Base-by-base conservation (phyloP, 1,140 invertebrate species). In the Tetraneura akinire region DNA sequence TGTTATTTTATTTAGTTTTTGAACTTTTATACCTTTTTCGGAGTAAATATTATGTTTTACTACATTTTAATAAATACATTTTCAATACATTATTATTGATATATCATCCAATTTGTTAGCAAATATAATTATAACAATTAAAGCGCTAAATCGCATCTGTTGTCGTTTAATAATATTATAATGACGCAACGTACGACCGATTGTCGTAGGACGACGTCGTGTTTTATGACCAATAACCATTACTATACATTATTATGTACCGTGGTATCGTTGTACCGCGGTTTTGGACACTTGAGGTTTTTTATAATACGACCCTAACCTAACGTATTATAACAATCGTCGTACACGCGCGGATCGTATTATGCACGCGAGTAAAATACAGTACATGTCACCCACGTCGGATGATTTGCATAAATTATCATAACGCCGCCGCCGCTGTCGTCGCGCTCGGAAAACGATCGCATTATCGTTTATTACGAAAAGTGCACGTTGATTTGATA, bases 201-300 rank as follows among this genome's bases (percentile, higher is more conserved):
- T 70, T 70, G 66, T 49, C 66, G 66, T 70, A 70, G 66, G 66
- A 47, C 66, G 66, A 13, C 29, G 18, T 9, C 9, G 60, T 64
- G 62, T 68, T 68, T 68, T 68, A 68, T 23, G 64, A 16, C 64
- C 37, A 1, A 45, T 29, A 29, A 21, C 13, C n/a, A 60, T 4
- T 21, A 57, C 16, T 16, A 29, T 60, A 60, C 55, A 26, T 60
- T 14, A 60, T 60, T 13, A 14, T 13, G 23, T 57, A 57, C 13
- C 14, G 13, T 8, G 32, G 32, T 16, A 14, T 62, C 60, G 60
- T 32, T 23, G 29, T 14, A 11, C 29, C 29, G 60, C 60, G 60
- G 18, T 32, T 62, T 62, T 11, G 60, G 60, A 18, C 16, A 29
- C 60, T 23, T 37, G 32, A 18, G 26, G 29, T 14, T 29, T 3